phyloP scores from a whole-genome alignment of 2,888 invertebrate species.

The Anarsia innoxiella region DNA sequence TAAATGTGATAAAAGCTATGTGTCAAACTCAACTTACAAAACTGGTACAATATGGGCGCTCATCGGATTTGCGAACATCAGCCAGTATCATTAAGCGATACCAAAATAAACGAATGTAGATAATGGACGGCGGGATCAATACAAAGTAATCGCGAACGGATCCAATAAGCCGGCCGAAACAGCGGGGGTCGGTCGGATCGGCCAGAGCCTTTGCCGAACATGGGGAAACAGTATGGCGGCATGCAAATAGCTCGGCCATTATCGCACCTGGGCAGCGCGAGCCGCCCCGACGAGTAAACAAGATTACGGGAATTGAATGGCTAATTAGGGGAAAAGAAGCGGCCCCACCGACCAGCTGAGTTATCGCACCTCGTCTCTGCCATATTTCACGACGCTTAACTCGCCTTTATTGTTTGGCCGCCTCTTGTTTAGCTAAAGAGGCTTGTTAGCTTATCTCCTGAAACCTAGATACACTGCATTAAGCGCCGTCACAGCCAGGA shows the following conservation, averaged over 20 bases:
- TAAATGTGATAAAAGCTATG: too few species aligned
- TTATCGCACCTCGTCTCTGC: constrained; percentile 65
- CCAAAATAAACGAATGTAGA: constrained; percentile 71
- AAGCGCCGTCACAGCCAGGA: constrained; percentile 50
- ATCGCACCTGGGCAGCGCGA: constrained; percentile 75
- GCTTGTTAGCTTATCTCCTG: constrained; percentile 67
- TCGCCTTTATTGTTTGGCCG: constrained; percentile 66
- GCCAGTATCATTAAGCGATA: constrained; percentile 63
- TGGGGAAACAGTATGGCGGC: constrained; percentile 74
- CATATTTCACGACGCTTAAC: constrained; percentile 70
- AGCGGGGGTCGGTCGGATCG: constrained; percentile 52
- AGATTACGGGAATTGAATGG: constrained; percentile 75
- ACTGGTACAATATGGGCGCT: constrained; percentile 38
- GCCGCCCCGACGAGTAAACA: constrained; percentile 68
- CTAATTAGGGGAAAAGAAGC: constrained; percentile 74
- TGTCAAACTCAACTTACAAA: too few species aligned
- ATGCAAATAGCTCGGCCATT: constrained; percentile 75
- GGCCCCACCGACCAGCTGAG: constrained; percentile 51
- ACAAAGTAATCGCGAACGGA: constrained; percentile 73
- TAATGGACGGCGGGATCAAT: constrained; percentile 73
- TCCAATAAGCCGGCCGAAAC: constrained; percentile 72
- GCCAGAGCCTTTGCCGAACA: constrained; percentile 50
- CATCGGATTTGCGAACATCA: constrained; percentile 53
- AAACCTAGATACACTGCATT: constrained; percentile 64
- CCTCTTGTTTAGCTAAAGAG: constrained; percentile 68